Percentiles rank a stretch among this genome's conserved stretches.
Conservation (phyloP, 2,888 invertebrate genomes). For the Stegophylla sp. region DNA sequence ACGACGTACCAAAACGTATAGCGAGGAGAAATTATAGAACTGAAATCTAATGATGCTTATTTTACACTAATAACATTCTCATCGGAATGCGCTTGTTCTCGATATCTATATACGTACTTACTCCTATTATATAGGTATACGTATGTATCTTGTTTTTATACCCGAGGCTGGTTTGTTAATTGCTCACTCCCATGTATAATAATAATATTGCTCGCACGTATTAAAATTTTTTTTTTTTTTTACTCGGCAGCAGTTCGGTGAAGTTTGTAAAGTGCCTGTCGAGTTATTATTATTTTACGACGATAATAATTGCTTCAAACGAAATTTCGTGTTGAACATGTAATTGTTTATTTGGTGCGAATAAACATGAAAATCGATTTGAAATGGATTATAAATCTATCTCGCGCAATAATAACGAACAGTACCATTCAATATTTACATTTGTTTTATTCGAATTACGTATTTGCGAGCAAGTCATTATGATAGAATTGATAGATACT, state of each 20-base stretch:
- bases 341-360: too few relatives aligned
- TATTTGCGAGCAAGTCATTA: too few relatives aligned
- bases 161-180: slow-evolving; percentile 10
- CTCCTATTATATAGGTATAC: background rate
- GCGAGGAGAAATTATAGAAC: background rate
- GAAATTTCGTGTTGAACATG: too few relatives aligned
- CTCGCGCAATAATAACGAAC: too few relatives aligned
- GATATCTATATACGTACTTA: background rate
- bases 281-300: too few relatives aligned
- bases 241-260: background rate
- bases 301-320: background rate
- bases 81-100: background rate
- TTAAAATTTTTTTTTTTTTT: background rate
- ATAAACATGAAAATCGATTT: too few relatives aligned
- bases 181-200: background rate
- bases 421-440: too few relatives aligned
- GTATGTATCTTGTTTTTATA: background rate
- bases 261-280: background rate
- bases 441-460: too few relatives aligned
- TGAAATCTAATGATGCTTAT: slow-evolving; percentile 2
- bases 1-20: background rate
- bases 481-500: too few relatives aligned
- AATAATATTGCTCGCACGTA: background rate
- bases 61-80: slow-evolving; percentile 12
- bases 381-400: too few relatives aligned